Percentiles rank a stretch among this genome's conserved stretches.
These are phyloP conservation scores for Campoletis sonorensis DNA, from an alignment of 1,140 invertebrate species.

Conservation along the genomic window DNA sequence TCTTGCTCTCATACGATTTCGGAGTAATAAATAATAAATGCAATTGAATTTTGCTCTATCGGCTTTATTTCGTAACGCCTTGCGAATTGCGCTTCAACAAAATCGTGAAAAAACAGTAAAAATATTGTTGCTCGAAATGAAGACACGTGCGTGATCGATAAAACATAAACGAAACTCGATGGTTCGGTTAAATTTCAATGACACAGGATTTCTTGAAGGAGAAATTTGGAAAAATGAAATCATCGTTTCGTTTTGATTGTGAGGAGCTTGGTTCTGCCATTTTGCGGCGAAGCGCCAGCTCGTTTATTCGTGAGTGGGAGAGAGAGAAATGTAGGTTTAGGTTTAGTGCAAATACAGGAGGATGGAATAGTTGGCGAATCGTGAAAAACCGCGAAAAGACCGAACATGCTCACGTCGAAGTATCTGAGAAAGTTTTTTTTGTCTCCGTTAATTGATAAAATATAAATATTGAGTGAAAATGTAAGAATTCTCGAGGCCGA, in stretches of 20 bases:
- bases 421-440: too few species aligned
- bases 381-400: too few species aligned
- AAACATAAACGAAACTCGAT: too few species aligned
- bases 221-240: not conserved
- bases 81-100: slow-evolving; percentile 4
- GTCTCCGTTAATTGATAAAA: too few species aligned
- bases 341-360: not conserved
- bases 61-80: not conserved
- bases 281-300: slow-evolving; percentile 42
- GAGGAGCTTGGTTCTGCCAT: slow-evolving; percentile 38
- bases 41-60: slow-evolving; percentile 29
- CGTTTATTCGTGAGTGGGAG: not conserved
- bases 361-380: not conserved
- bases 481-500: too few species aligned
- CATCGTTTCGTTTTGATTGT: not conserved
- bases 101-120: slow-evolving; percentile 15
- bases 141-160: slow-evolving; percentile 12
- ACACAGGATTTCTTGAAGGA: too few species aligned
- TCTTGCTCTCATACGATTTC: too few species aligned
- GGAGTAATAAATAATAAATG: too few species aligned
- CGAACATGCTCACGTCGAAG: too few species aligned
- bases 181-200: too few species aligned
- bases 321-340: not conserved
- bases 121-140: not conserved
- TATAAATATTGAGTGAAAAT: too few species aligned